Evolutionary conservation across 2,888 invertebrate genomes (phyloP), one percentile per base, ranked within the genome.

Genomic region (Idaea biselata): DNA sequence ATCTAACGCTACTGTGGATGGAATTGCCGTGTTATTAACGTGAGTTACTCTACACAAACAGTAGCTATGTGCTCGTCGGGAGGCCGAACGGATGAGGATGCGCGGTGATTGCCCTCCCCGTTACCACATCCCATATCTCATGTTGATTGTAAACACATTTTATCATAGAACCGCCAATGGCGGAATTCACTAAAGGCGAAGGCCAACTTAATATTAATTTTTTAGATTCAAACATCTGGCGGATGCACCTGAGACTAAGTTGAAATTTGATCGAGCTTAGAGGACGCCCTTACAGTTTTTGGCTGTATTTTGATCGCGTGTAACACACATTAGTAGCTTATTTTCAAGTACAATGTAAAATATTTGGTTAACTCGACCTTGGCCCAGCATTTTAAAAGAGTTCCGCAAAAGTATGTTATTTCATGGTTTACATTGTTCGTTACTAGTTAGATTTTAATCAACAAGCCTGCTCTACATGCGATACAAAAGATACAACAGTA

Each of bases 31-130:
- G 8, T n/a, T 16, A 32, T 16, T 31, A 60, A 60, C 18, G 60
- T 14, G 44, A 58, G 62, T 62, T 58, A 62, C 60, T 60, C 62
- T 58, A 32, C 31, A 44, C 58, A 58, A 33, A 62, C 63, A 61
- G 63, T 60, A 66, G 62, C 68, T 74, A 70, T 7, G 14, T 44
- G 44, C 44, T 44, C 68, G 70, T 74, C 68, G 75, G 76, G 73
- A 74, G 68, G 72, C 74, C 77, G 76, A 71, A 66, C 84, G 87
- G 87, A 87, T 84, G 81, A 83, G 84, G 83, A 83, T 82, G 77
- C 76, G 77, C 83, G 85, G 86, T 86, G 85, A 84, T 82, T 86
- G 87, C 80, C 83, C 86, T 79, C 65, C 57, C 68, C 66, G 60
- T 62, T 2, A 17, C 69, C 74, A 77, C 72, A 78, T 79, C 79